Evolutionary conservation across 2,113 vertebrate species (phyloP).

Genomic region (Callospermophilus lateralis): DNA sequence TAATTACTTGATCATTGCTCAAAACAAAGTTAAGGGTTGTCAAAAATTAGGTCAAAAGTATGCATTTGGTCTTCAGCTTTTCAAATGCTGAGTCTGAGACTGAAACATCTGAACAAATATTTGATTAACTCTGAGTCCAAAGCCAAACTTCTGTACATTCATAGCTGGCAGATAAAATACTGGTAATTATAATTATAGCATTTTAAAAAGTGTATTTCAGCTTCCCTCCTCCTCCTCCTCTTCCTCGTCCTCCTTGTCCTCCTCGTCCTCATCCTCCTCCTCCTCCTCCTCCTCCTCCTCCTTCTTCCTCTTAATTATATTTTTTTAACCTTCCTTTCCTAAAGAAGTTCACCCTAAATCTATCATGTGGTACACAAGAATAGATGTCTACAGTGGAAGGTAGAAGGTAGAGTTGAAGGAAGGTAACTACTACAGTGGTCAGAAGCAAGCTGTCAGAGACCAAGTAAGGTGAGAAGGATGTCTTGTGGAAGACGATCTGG

Average conservation of each 20-base stretch:
- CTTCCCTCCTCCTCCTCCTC: neutral
- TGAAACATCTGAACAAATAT: slow-evolving; percentile 44
- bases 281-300: neutral
- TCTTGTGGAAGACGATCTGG: neutral
- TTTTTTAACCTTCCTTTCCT: neutral
- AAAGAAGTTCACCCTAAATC: neutral
- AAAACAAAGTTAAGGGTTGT: neutral
- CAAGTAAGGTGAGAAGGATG: neutral
- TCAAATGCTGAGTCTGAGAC: neutral
- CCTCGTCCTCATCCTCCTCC: neutral
- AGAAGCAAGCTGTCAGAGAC: neutral
- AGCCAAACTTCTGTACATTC: neutral
- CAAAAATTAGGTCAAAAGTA: neutral
- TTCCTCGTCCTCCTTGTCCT: neutral
- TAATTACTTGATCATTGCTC: neutral
- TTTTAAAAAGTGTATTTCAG: neutral
- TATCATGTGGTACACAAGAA: neutral
- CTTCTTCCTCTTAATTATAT: neutral
- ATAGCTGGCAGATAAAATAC: neutral
- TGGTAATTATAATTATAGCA: neutral
- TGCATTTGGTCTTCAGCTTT: neutral
- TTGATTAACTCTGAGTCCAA: neutral
- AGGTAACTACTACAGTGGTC: too few species aligned
- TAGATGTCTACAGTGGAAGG: neutral
- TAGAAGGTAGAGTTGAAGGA: fast-evolving